Evolutionary conservation across 1,140 invertebrate species (phyloP).

Genomic region (Panulirus ornatus): DNA sequence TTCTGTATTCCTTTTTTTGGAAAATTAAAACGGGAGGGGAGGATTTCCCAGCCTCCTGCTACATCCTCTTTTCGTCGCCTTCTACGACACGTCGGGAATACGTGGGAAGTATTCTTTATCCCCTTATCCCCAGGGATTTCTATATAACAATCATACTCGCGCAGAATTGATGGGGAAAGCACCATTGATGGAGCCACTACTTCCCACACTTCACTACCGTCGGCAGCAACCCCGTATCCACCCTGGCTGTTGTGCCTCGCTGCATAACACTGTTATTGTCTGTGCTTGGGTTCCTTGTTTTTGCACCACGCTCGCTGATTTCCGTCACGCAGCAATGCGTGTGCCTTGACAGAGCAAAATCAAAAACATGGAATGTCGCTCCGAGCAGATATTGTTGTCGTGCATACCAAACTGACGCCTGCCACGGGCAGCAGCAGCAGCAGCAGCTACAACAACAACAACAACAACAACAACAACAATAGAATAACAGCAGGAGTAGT

Average conservation of each 20-base stretch:
- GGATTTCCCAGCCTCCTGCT: too few relatives aligned
- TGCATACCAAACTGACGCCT: conserved; percentile 18
- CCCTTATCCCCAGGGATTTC: too few relatives aligned
- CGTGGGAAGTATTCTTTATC: too few relatives aligned
- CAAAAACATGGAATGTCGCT: conserved; percentile 9
- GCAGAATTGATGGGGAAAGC: too few relatives aligned
- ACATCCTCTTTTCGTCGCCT: too few relatives aligned
- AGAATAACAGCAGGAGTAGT: neutral
- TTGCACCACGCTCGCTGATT: neutral
- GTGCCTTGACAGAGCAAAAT: conserved; percentile 5
- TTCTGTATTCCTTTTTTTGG: too few relatives aligned
- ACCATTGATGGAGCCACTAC: too few relatives aligned
- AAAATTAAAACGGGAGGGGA: too few relatives aligned
- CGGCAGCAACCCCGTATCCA: too few relatives aligned
- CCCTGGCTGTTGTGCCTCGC: neutral
- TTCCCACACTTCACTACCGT: too few relatives aligned
- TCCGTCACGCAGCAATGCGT: neutral
- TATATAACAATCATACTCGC: too few relatives aligned
- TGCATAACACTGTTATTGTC: neutral
- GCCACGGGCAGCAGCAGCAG: neutral
- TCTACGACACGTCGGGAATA: too few relatives aligned
- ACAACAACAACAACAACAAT: neutral
- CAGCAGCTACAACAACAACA: neutral
- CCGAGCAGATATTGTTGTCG: neutral
- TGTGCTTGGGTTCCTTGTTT: neutral